These are phyloP conservation scores for Gymnorhina tibicen DNA, from an alignment of 2,113 vertebrate species.

Conservation along the genomic window DNA sequence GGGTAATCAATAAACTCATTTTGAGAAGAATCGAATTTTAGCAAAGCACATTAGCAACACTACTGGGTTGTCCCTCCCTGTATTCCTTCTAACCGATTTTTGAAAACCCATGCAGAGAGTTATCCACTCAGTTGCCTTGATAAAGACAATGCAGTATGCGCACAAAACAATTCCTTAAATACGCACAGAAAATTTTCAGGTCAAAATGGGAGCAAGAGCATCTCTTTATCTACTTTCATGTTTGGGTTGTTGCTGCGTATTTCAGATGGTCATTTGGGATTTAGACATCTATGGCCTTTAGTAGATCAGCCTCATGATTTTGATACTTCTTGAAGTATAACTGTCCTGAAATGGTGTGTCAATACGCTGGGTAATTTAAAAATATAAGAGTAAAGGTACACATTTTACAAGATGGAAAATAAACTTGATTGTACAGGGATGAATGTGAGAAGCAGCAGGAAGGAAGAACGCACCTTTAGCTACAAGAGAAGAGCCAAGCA, in stretches of 20 bases:
- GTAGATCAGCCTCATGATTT: not conserved
- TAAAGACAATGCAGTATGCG: not conserved
- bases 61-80: not conserved
- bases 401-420: not conserved
- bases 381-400: not conserved
- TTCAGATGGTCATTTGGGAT: not conserved
- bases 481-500: constrained; percentile 33
- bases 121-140: not conserved
- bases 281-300: not conserved
- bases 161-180: not conserved
- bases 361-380: not conserved
- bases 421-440: not conserved
- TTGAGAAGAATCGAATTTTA: not conserved
- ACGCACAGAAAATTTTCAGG: not conserved
- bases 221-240: not conserved
- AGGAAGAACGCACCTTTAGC: not conserved
- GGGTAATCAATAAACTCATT: not conserved
- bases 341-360: not conserved
- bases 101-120: not conserved
- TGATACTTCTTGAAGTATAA: not conserved
- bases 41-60: not conserved
- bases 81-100: not conserved
- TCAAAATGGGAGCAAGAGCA: not conserved
- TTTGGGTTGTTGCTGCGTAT: not conserved
- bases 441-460: constrained; percentile 48